Conservation (phyloP, 1,140 invertebrate genomes). For the Leucophenga varia region DNA sequence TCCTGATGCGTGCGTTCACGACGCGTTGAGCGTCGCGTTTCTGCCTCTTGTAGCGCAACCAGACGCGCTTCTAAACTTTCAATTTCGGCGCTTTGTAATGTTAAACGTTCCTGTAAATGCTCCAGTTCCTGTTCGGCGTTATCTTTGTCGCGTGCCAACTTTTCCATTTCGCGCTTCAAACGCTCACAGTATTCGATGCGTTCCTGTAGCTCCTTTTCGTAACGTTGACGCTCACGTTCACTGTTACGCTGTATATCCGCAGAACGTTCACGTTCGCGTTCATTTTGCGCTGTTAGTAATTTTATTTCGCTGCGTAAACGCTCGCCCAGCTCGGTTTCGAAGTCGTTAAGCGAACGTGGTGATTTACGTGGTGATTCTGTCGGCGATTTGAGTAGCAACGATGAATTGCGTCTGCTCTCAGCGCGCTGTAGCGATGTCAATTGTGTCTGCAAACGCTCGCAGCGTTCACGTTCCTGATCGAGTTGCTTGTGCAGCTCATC, state of each 20-base stretch:
- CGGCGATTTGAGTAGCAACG: conserved; percentile 40
- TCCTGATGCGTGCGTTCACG: conserved; percentile 45
- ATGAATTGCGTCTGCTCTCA: conserved; percentile 41
- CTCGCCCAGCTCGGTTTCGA: conserved; percentile 56
- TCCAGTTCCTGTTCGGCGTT: conserved; percentile 42
- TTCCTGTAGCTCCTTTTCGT: conserved; percentile 61
- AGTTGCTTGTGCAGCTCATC: conserved; percentile 64
- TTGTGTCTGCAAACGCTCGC: conserved; percentile 59
- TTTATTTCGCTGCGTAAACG: conserved; percentile 59
- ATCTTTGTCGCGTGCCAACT: conserved; percentile 44
- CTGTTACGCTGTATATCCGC: conserved; percentile 56
- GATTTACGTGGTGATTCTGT: conserved; percentile 45
- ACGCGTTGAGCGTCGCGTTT: conserved; percentile 37
- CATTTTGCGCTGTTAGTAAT: conserved; percentile 59
- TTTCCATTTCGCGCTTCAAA: conserved; percentile 57
- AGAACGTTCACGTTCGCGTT: conserved; percentile 56
- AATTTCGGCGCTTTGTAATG: conserved; percentile 43
- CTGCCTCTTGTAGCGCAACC: conserved; percentile 44
- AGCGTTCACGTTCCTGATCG: conserved; percentile 59
- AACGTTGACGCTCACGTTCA: conserved; percentile 56
- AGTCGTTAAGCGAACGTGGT: conserved; percentile 36
- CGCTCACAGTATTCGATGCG: conserved; percentile 60
- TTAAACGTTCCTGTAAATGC: conserved; percentile 48
- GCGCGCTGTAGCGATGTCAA: conserved; percentile 41
- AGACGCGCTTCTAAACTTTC: conserved; percentile 45